Conservation (phyloP, 2,797 vertebrate genomes). For the Clarias pachynema region DNA sequence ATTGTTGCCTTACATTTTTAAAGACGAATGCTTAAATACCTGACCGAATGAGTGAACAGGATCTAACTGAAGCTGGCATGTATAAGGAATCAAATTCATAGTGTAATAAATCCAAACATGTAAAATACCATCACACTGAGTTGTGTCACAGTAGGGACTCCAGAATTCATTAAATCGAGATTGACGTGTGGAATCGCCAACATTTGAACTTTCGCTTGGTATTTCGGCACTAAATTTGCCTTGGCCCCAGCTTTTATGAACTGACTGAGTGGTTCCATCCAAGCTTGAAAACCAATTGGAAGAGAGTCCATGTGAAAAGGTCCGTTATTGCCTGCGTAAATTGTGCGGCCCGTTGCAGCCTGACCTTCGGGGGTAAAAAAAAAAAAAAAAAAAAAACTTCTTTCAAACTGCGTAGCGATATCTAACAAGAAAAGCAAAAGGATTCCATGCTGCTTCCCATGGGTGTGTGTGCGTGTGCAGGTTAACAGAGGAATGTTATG, state of each 20-base stretch:
- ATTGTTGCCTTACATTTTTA: neutral
- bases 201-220: slow-evolving; percentile 48
- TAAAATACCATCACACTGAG: slow-evolving; percentile 37
- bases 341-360: slow-evolving; percentile 62
- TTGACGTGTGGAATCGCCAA: slow-evolving; percentile 52
- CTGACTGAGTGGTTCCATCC: slow-evolving; percentile 69
- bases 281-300: slow-evolving; percentile 63
- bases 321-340: slow-evolving; percentile 60
- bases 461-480: slow-evolving; percentile 58
- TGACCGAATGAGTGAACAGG: neutral
- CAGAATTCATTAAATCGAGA: slow-evolving; percentile 53
- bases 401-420: slow-evolving; percentile 76
- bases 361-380: slow-evolving; percentile 66
- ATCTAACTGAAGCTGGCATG: slow-evolving; percentile 11
- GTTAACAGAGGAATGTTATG: slow-evolving; percentile 57
- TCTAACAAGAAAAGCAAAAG: slow-evolving; percentile 72
- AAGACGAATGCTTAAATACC: neutral
- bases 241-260: slow-evolving; percentile 65
- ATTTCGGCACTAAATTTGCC: slow-evolving; percentile 56
- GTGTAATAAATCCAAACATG: slow-evolving; percentile 45
- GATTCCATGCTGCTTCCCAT: slow-evolving; percentile 74
- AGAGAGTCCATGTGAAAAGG: slow-evolving; percentile 59
- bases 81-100: slow-evolving; percentile 39
- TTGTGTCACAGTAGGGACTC: slow-evolving; percentile 47
- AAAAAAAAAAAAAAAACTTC: slow-evolving; percentile 63